phyloP scores from a whole-genome alignment of 2,113 vertebrate species.

The Sturnus vulgaris region DNA sequence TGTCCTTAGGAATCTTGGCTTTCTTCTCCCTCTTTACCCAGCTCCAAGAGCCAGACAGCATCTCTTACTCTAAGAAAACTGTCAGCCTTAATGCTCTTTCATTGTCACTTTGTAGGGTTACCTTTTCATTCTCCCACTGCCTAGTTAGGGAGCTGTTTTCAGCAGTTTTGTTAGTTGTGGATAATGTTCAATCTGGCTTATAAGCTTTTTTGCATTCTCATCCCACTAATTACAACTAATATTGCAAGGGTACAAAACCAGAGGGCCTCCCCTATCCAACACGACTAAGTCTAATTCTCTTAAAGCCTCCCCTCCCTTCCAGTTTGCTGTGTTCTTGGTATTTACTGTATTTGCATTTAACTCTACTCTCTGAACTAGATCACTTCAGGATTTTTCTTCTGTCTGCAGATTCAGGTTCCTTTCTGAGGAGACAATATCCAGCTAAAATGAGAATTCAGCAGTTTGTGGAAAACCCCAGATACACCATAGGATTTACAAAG shows the following conservation, averaged over 20 bases:
- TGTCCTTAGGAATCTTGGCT: not conserved
- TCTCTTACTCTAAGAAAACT: not conserved
- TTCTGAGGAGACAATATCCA: not conserved
- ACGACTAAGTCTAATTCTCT: not conserved
- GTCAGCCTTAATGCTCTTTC: not conserved
- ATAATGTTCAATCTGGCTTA: not conserved
- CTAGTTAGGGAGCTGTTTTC: not conserved
- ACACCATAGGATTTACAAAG: not conserved
- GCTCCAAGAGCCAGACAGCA: not conserved
- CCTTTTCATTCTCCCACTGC: not conserved
- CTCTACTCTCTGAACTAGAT: not conserved
- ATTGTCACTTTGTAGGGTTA: fast-evolving
- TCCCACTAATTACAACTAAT: not conserved
- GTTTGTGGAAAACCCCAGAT: not conserved
- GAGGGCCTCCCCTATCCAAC: not conserved
- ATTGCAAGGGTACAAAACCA: not conserved
- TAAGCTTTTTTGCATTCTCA: not conserved
- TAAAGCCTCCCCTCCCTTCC: not conserved
- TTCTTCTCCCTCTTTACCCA: not conserved
- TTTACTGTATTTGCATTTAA: not conserved
- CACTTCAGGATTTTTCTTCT: not conserved
- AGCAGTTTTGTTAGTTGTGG: not conserved
- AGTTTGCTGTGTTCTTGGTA: not conserved
- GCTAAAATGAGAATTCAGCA: not conserved
- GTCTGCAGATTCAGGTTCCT: not conserved